Evolutionary conservation across 2,113 vertebrate species (phyloP).

Genomic region (Dromas ardeola): DNA sequence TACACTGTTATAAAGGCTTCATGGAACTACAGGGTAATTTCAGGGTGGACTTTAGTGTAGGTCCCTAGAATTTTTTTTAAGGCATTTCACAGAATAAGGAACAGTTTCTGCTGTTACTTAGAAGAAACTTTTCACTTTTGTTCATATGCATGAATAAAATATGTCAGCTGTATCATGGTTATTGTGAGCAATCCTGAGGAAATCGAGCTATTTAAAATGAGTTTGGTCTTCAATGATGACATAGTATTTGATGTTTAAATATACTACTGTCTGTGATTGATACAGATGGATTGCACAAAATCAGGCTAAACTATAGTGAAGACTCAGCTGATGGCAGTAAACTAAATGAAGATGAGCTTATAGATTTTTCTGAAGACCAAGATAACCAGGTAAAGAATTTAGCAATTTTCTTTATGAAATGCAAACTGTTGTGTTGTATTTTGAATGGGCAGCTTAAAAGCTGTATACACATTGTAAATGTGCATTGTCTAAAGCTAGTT

Average conservation of each 20-base stretch:
- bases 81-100: background rate
- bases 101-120: background rate
- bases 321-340: constrained; percentile 76
- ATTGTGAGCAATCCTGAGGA: background rate
- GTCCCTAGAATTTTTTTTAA: background rate
- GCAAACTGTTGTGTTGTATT: background rate
- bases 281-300: constrained; percentile 90
- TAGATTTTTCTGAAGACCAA: constrained; percentile 92
- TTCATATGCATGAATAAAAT: background rate
- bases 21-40: background rate
- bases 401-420: background rate
- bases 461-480: background rate
- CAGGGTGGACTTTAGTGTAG: background rate
- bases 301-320: constrained; percentile 87
- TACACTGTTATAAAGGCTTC: background rate
- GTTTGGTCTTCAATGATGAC: background rate
- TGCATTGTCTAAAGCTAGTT: background rate
- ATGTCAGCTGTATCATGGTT: background rate
- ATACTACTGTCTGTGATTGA: constrained; percentile 31
- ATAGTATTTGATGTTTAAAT: constrained; percentile 23
- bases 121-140: background rate
- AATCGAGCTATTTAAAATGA: background rate
- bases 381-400: constrained; percentile 86
- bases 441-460: background rate
- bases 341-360: constrained; percentile 82